phyloP scores from a whole-genome alignment of 2,113 vertebrate species.

The Hiodon alosoides region DNA sequence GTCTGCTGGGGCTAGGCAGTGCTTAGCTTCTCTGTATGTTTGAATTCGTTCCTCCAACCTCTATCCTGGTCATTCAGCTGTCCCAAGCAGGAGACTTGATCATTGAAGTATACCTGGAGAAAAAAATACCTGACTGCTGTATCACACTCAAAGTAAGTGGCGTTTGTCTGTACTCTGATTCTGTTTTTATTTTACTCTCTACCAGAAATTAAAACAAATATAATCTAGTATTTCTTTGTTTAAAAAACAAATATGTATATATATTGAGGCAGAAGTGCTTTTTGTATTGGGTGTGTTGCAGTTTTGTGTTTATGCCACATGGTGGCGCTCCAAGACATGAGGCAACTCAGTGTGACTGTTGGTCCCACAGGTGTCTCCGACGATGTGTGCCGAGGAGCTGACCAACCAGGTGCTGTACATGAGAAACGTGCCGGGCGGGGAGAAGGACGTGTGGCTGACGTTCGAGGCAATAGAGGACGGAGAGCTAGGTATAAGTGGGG shows the following conservation, averaged over 20 bases:
- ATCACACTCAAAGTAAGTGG: slow-evolving; percentile 84
- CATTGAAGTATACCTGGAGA: slow-evolving; percentile 91
- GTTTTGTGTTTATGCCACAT: slow-evolving; percentile 25
- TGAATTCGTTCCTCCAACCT: background rate
- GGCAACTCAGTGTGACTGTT: background rate
- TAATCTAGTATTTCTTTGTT: background rate
- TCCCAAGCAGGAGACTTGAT: slow-evolving; percentile 96
- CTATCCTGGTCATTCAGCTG: slow-evolving; percentile 58
- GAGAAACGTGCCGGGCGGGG: slow-evolving; percentile 72
- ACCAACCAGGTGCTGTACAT: slow-evolving; percentile 95
- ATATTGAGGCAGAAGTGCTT: background rate
- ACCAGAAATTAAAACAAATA: too few species aligned
- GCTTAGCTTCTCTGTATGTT: too few species aligned
- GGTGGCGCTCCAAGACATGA: slow-evolving; percentile 13
- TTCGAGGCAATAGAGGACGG: slow-evolving; percentile 88
- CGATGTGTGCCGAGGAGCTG: slow-evolving; percentile 88
- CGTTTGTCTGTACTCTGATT: too few species aligned
- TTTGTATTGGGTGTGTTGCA: background rate
- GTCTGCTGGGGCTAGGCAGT: background rate
- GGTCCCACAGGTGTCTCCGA: slow-evolving; percentile 79
- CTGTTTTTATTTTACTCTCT: background rate
- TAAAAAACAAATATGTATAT: background rate
- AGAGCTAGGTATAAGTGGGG: slow-evolving; percentile 77
- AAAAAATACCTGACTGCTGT: slow-evolving; percentile 85
- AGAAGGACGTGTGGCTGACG: slow-evolving; percentile 85